Evolutionary conservation across 2,113 vertebrate species (phyloP), one percentile per base, ranked within the genome.

Genomic region (Dinomys branickii): DNA sequence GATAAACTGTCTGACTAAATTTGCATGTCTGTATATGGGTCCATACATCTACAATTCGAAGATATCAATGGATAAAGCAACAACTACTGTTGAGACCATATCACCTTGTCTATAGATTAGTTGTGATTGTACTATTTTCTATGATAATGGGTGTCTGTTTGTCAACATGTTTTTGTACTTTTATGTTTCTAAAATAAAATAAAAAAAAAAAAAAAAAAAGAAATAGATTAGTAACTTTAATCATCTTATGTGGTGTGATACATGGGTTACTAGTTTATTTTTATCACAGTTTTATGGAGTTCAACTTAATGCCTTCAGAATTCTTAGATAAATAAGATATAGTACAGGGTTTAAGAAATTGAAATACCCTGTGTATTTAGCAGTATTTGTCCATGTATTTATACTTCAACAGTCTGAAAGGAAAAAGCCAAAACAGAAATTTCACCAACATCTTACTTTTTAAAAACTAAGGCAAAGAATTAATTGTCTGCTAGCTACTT

Each of bases 251-350:
- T 80, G 41, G 59, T 26, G 80, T 59, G 80, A 96, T 0, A 80
- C 38, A 86, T 24, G 75, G 30, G 38, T 47, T 82, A 90, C 12
- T 85, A 58, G 90, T 69, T 56, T 87, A 87, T 75, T 96, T 96
- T 95, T 44, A 63, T 67, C 50, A 78, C 38, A 82, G 17, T 69
- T 52, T 95, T 87, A 90, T 54, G 59, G 73, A 61, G 41, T 33
- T 78, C 75, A 95, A 14, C 87, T 94, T 54, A 95, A 54, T 85
- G 81, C 20, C 73, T 95, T 94, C 28, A 90, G 54, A 89, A 96
- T 35, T 90, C 61, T 96, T 85, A 96, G 65, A 86, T 82, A 73
- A 83, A 28, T 71, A 65, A 82, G 24, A 41, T 61, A 86, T 9
- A 88, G 12, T 38, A 85, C 24, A n/a, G n/a, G n/a, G n/a, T 61